Evolutionary conservation across 2,113 vertebrate species (phyloP), one percentile per base, ranked within the genome.

Genomic region (Aphyosemion australe): DNA sequence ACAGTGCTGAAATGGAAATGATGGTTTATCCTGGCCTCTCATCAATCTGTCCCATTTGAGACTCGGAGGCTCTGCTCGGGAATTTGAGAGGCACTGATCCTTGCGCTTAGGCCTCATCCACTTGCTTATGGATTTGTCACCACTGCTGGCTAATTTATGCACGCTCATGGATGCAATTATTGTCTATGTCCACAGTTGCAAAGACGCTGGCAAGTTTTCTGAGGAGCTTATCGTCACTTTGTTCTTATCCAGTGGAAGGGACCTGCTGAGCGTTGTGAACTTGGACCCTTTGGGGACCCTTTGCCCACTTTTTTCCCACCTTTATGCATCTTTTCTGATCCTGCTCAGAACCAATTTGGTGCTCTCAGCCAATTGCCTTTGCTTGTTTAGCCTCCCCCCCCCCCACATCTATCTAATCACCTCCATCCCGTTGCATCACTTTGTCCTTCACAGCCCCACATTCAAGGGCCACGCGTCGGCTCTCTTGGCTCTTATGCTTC

Each of bases 101-200:
- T 21, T 8, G 1, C 34, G 64, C 69, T 74, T 56, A 31, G 69
- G 65, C 50, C 69, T 78, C 74, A 65, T 69, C 65, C 77, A 83
- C 78, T 86, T 46, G 62, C 72, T 57, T 67, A 62, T 74, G 72
- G 76, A 86, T 89, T 87, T 83, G 72, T 63, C 26, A 46, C 69
- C 76, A 71, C 64, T 37, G 69, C 37, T 1, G 14, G 72, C 46
- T 88, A 89, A 92, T 89, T 89, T 90, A 90, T 92, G 91, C 89
- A 71, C 67, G 48, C 50, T 78, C 87, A 90, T 89, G 88, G 81
- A 90, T 46, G 62, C 86, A 91, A 90, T 90, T 90, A 91, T 81
- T 83, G 59, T 64, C 62, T 67, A 20, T 79, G 82, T 84, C 80
- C 83, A 80, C 74, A 80, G 71, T 56, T 5, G 50, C 51, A 47